Base-by-base conservation (phyloP, 2,888 invertebrate species). In the Drymonia ruficornis region DNA sequence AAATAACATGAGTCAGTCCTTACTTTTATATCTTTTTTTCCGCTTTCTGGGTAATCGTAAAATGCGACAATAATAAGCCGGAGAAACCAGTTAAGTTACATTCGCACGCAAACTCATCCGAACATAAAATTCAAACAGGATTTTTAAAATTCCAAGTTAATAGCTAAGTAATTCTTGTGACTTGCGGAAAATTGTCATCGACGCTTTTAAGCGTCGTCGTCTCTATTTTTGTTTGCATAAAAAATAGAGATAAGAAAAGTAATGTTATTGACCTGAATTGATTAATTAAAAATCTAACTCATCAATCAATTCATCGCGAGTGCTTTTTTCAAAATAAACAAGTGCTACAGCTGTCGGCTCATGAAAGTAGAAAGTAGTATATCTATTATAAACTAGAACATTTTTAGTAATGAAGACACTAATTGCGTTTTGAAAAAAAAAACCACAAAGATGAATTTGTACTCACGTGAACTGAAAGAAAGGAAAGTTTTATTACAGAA, bases 341-440 rank as follows among this genome's bases (percentile, higher is more conserved):
- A 29, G n/a, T 5, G 18, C 42, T 19, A 19, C 42, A 0, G 11
- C 42, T 38, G 38, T 43, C 42, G 1, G 16, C 13, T 42, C 15
- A 50, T 40, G 56, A 42, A 49, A 61, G 8, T 61, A 56, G 54
- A 65, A 65, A 65, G 61, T 47, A 9, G 8, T 40, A 5, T 40
- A 16, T 16, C 1, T 9, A 16, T 43, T 16, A 13, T 18, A 51
- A 65, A 28, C 50, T 54, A 43, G 53, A 52, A 23, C 57, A 61
- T 50, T 23, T 43, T 31, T 34, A 42, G 40, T 36, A 43, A 40
- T 56, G 61, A 53, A 50, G 51, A 51, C 47, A 28, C 42, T 55
- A 46, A 45, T 69, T 60, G 55, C 53, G 28, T 7, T 28, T 28
- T 28, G 2, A 28, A 28, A 8, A 28, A 28, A 28, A 28, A 28